Percentiles rank a stretch among this genome's conserved stretches.
phyloP scores from a whole-genome alignment of 2,113 vertebrate species.

The Pampusana beccarii region DNA sequence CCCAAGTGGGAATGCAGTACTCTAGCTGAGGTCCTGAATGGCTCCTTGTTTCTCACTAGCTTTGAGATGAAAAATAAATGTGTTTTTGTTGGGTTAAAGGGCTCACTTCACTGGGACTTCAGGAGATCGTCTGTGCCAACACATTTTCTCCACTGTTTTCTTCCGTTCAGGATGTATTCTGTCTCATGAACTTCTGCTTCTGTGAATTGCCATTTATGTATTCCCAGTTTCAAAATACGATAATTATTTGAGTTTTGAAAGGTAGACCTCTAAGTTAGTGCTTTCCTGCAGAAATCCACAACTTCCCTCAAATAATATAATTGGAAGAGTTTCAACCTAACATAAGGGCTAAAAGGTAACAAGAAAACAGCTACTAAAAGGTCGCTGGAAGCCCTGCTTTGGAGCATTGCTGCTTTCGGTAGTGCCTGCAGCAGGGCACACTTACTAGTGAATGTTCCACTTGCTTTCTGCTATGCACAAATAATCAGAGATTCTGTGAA shows the following conservation, averaged over 20 bases:
- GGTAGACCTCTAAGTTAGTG: not conserved
- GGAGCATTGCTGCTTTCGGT: not conserved
- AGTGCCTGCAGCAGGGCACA: not conserved
- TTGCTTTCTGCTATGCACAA: not conserved
- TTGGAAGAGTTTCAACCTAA: not conserved
- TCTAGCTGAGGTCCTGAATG: not conserved
- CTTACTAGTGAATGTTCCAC: not conserved
- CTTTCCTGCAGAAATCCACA: not conserved
- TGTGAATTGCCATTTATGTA: not conserved
- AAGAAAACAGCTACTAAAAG: not conserved
- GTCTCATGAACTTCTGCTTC: not conserved
- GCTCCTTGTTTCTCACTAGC: accelerated
- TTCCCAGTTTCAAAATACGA: not conserved
- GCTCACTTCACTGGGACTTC: not conserved
- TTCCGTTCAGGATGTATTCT: not conserved
- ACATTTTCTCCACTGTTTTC: not conserved
- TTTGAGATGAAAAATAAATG: not conserved
- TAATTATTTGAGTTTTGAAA: not conserved
- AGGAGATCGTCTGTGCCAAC: not conserved
- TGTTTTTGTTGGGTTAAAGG: not conserved
- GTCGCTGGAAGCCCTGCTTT: not conserved
- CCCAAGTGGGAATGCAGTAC: not conserved
- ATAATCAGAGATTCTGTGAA: not conserved
- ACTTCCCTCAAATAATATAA: not conserved
- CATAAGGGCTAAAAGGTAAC: not conserved